These are phyloP conservation scores for Myotis myotis DNA, from an alignment of 2,797 vertebrate genomes.

Conservation along the genomic window DNA sequence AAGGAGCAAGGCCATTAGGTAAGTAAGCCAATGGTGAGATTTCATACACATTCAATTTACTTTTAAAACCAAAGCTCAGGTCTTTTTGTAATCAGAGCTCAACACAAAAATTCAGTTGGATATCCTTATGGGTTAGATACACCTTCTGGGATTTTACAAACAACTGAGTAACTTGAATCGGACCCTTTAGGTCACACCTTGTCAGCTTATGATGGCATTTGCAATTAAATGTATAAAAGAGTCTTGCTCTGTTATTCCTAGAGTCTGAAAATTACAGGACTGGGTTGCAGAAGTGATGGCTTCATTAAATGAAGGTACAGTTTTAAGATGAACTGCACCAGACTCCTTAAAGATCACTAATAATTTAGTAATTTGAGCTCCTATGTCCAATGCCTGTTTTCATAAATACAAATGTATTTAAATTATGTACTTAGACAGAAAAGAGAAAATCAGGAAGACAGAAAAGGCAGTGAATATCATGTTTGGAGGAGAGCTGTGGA, in stretches of 20 bases:
- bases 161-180: not conserved
- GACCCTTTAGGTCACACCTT: not conserved
- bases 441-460: not conserved
- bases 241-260: not conserved
- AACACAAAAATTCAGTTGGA: not conserved
- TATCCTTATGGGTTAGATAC: not conserved
- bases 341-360: not conserved
- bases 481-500: not conserved
- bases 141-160: not conserved
- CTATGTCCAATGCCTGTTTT: accelerated
- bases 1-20: not conserved
- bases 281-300: accelerated
- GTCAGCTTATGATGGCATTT: not conserved
- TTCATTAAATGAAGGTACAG: not conserved
- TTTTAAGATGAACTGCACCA: not conserved
- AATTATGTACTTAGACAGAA: not conserved
- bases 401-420: not conserved
- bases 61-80: not conserved
- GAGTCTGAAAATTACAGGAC: not conserved
- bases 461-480: not conserved
- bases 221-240: not conserved
- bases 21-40: not conserved
- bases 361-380: not conserved
- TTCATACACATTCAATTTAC: not conserved
- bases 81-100: not conserved